phyloP scores from a whole-genome alignment of 1,140 invertebrate species.

The Hirudo medicinalis region DNA sequence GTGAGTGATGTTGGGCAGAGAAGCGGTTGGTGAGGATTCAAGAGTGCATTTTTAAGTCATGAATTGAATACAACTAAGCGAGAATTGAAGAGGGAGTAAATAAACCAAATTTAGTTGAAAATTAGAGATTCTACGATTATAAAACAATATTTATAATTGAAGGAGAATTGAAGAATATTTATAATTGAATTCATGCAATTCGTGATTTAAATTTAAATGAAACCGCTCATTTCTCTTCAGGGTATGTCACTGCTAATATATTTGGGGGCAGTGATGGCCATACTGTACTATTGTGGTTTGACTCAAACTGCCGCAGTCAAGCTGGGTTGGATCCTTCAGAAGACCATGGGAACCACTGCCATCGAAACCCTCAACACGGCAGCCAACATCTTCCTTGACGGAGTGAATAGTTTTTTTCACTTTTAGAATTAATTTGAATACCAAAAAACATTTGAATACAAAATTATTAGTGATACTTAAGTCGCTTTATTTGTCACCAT shows the following conservation, averaged over 20 bases:
- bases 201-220: too few species aligned
- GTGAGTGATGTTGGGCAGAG: background rate
- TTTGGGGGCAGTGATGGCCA: slow-evolving; percentile 19
- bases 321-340: slow-evolving; percentile 21
- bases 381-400: slow-evolving; percentile 76
- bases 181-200: too few species aligned
- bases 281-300: slow-evolving; percentile 22
- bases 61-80: too few species aligned
- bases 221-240: background rate
- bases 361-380: slow-evolving; percentile 81
- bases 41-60: background rate
- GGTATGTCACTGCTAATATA: slow-evolving; percentile 19
- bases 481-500: too few species aligned
- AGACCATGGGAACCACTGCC: slow-evolving; percentile 57
- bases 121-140: too few species aligned
- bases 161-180: too few species aligned
- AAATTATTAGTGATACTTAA: too few species aligned
- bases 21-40: background rate
- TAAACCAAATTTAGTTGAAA: background rate
- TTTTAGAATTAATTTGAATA: too few species aligned
- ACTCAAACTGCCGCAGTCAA: slow-evolving; percentile 20
- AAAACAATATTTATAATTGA: too few species aligned
- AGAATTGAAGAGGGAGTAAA: background rate
- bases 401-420: slow-evolving; percentile 45
- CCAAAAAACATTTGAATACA: too few species aligned